Conservation (phyloP, 2,113 vertebrate species). For the Rhegmatorhina hoffmannsi region DNA sequence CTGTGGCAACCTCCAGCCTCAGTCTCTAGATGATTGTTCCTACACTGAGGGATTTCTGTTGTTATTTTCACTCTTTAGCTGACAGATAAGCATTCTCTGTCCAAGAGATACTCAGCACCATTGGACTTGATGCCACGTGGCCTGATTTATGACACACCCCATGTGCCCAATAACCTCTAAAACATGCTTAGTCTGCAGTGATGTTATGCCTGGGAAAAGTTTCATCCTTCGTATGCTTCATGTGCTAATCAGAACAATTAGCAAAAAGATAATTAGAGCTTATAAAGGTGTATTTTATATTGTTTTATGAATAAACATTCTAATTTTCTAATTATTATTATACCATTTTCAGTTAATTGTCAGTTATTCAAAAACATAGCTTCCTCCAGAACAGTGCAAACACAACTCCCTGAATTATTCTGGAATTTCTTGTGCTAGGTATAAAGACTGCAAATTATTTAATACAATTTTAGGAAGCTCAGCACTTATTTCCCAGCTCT, state of each 20-base stretch:
- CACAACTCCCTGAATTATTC: not conserved
- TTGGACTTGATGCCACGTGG: not conserved
- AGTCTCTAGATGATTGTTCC: not conserved
- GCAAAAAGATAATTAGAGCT: conserved; percentile 47
- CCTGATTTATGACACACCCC: not conserved
- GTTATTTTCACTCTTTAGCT: not conserved
- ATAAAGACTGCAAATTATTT: not conserved
- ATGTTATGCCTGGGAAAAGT: not conserved
- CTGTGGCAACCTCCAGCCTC: not conserved
- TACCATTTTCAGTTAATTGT: conserved; percentile 40
- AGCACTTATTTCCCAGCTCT: not conserved
- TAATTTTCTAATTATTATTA: conserved; percentile 64
- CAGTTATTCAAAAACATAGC: conserved; percentile 12
- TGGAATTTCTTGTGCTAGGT: not conserved
- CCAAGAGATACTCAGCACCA: not conserved
- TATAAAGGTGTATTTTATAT: conserved; percentile 21
- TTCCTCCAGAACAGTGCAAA: not conserved
- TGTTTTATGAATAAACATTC: conserved; percentile 53
- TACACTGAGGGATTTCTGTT: not conserved
- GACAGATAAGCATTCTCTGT: not conserved
- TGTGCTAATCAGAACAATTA: conserved; percentile 34
- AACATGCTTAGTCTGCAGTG: not conserved
- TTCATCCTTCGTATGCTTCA: not conserved
- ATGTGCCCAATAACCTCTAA: not conserved
- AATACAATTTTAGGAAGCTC: not conserved